These are phyloP conservation scores for Tiphia femorata DNA, from an alignment of 2,888 invertebrate genomes.

Conservation along the genomic window DNA sequence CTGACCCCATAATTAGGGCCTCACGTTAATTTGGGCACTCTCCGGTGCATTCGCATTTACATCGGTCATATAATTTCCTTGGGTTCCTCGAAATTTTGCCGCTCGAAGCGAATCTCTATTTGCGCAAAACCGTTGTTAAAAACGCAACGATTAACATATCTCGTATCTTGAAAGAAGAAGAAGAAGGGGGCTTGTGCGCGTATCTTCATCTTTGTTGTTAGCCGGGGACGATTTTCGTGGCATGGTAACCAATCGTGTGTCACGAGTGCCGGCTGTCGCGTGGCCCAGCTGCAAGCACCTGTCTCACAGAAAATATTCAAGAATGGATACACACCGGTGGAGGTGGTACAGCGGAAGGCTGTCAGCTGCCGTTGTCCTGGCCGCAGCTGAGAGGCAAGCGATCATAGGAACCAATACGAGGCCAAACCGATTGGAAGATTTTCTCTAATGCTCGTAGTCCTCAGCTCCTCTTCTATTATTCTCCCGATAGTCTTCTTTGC, in stretches of 20 bases:
- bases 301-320: conserved; percentile 47
- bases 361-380: conserved; percentile 33
- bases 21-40: background rate
- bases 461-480: too few relatives aligned
- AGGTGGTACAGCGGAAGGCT: conserved; percentile 22
- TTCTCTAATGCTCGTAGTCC: too few relatives aligned
- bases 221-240: background rate
- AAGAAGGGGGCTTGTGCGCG: too few relatives aligned
- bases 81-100: background rate
- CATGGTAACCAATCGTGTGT: conserved; percentile 34
- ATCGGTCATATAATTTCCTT: background rate
- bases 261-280: conserved; percentile 59
- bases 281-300: conserved; percentile 56
- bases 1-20: background rate
- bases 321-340: conserved; percentile 31
- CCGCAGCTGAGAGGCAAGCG: conserved; percentile 53
- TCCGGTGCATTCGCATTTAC: too few relatives aligned
- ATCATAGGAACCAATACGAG: conserved; percentile 35
- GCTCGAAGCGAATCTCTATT: background rate
- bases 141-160: background rate
- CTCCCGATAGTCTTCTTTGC: too few relatives aligned
- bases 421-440: too few relatives aligned
- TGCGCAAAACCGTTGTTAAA: background rate
- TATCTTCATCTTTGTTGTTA: background rate
- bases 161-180: too few relatives aligned